Evolutionary conservation across 2,888 invertebrate genomes (phyloP), one percentile per base, ranked within the genome.

Genomic region (Lycocerus yunnanus): DNA sequence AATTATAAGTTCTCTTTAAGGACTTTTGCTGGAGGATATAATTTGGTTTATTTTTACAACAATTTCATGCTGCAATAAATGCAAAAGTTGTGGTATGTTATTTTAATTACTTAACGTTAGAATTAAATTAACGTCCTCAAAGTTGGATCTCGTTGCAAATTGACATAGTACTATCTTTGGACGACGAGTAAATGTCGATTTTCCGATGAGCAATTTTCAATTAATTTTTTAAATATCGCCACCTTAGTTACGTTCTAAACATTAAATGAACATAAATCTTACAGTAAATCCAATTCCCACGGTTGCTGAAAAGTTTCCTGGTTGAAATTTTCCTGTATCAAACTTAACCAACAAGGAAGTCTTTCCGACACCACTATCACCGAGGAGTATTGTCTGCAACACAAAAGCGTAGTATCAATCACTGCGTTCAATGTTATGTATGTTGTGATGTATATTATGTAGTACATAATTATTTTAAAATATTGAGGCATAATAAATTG

Each of bases 211-310:
- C 43, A 43, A 43, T 43, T 43, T 43, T 43, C 43, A n/a, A n/a
- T 43, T 0, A 1, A n/a, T n/a, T 43, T 27, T 27, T 43, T n/a
- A 43, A 43, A 43, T 43, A 43, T 43, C n/a, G n/a, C n/a, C 43
- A 43, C n/a, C 6, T n/a, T 6, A n/a, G 43, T 43, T 43, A 43
- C n/a, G n/a, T 43, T n/a, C 8, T 6, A n/a, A 24, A 43, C 6
- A 43, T 43, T 43, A 43, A 63, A 73, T 66, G 6, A 21, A 65
- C 16, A 65, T 14, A 70, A 20, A 14, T 91, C 94, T 94, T 88
- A 97, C 97, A 90, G 96, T 97, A 85, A 97, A 95, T 58, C 97
- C 97, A 81, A 97, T 97, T 70, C 97, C n/a, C 69, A 97, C 97
- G 0, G 97, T 97, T 8, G 97, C 97, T 0, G 97, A 95, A 87